Evolutionary conservation across 2,797 vertebrate species (phyloP), one percentile per base, ranked within the genome.

Genomic region (Aeoliscus strigatus): DNA sequence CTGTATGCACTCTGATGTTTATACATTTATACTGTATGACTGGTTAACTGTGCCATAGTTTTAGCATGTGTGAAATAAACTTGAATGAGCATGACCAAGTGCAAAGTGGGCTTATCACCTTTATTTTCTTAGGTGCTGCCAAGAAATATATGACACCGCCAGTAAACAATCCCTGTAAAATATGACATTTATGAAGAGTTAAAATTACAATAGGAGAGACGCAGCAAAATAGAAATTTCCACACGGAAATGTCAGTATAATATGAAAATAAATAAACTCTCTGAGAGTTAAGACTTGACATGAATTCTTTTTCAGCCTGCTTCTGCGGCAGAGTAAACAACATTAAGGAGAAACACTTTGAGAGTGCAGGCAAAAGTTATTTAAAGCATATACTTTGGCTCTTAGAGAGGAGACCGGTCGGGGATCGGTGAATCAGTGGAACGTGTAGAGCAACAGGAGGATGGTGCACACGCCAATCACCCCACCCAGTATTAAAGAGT

Each of bases 401-500:
- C 26, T 40, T 31, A 4, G 13, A 32, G 8, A 49, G 25, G 23
- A 8, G 9, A 27, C 32, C 15, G 0, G 42, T 40, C 25, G 3
- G 27, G 5, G 9, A 15, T 39, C 13, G 26, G 18, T 8, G 8
- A 25, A 29, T 95, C 89, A 97, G 88, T 95, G 93, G 77, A 97
- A 92, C 6, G 93, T 94, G 18, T 96, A 98, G 0, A 98, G 83
- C 57, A 98, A 81, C 77, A 97, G 77, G 3, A 97, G 82, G 44
- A 98, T 91, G 86, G 92, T 95, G 66, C 94, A 97, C 79, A 94
- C 11, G 7, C 92, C 91, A 8, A 98, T 89, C 31, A 97, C 77
- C 33, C 81, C 79, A 0, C 94, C 95, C 62, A 98, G 56, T 55
- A 98, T 93, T 79, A 98, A 81, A 0, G 94, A 94, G 83, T 97